These are phyloP conservation scores for Alfaro cultratus DNA, from an alignment of 2,797 vertebrate genomes.

Conservation along the genomic window DNA sequence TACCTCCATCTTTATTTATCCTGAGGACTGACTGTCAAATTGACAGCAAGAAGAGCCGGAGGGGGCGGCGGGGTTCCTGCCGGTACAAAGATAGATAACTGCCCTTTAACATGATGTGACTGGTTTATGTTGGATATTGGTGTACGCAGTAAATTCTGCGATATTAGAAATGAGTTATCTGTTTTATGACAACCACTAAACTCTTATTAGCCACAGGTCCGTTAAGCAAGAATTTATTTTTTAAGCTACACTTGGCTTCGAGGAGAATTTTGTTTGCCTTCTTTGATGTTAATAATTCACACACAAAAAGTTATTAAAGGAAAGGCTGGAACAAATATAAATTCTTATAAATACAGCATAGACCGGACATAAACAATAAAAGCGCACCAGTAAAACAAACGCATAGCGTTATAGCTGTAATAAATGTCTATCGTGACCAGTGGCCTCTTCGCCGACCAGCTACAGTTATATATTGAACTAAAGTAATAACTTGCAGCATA, in stretches of 20 bases:
- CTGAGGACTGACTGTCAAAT: conserved; percentile 46
- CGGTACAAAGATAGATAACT: conserved; percentile 16
- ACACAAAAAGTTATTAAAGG: conserved; percentile 17
- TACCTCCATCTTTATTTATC: conserved; percentile 68
- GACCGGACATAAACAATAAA: background rate
- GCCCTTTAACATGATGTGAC: conserved; percentile 15
- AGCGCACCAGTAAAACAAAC: background rate
- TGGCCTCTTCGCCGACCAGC: background rate
- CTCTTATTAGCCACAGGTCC: background rate
- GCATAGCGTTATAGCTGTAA: background rate
- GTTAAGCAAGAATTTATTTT: background rate
- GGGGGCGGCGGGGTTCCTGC: background rate
- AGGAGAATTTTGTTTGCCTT: conserved; percentile 1
- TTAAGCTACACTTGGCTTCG: background rate
- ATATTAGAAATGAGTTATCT: conserved; percentile 1
- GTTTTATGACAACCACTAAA: conserved; percentile 8
- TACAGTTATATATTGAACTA: conserved; percentile 11
- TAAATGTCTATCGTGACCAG: conserved; percentile 32
- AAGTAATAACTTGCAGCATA: conserved; percentile 37
- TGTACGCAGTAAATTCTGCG: background rate
- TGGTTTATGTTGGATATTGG: background rate
- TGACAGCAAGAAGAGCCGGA: conserved; percentile 33
- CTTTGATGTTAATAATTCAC: conserved; percentile 46
- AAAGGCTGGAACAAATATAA: background rate
- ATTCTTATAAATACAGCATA: conserved; percentile 5